phyloP scores from a whole-genome alignment of 2,888 invertebrate genomes.

The Pristionchus entomophagus region DNA sequence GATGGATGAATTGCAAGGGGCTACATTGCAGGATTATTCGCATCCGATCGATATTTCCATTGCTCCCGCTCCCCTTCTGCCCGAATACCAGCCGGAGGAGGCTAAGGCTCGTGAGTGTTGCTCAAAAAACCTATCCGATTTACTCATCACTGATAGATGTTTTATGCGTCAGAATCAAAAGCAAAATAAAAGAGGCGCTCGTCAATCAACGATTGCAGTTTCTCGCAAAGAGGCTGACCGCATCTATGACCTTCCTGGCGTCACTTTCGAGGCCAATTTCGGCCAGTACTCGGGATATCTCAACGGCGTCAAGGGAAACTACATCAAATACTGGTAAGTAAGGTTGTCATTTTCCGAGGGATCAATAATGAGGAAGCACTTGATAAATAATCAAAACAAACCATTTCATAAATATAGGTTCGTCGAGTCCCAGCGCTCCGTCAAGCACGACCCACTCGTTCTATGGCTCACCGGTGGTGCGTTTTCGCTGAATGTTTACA shows the following conservation, averaged over 20 bases:
- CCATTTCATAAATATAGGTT: no score
- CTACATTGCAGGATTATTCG: slow-evolving; percentile 28
- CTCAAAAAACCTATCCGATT: no score
- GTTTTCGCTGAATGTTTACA: background rate
- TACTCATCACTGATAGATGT: no score
- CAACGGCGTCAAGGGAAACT: slow-evolving; percentile 67
- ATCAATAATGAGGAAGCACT: no score
- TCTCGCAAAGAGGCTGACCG: slow-evolving; percentile 65
- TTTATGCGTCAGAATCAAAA: no score
- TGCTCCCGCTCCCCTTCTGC: background rate
- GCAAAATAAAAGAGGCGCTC: no score
- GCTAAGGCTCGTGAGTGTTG: slow-evolving; percentile 22
- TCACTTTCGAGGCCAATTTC: slow-evolving; percentile 73
- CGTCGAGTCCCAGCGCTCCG: slow-evolving; percentile 73
- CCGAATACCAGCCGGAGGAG: slow-evolving; percentile 22
- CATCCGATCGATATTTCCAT: background rate
- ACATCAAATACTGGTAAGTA: slow-evolving; percentile 77
- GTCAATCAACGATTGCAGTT: slow-evolving; percentile 49
- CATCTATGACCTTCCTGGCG: slow-evolving; percentile 64
- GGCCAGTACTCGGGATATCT: slow-evolving; percentile 78
- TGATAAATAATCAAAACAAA: no score
- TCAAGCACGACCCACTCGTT: slow-evolving; percentile 77
- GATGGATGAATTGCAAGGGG: no score
- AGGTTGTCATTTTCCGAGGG: no score
- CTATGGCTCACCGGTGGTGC: slow-evolving; percentile 78